A percentile compares a stretch with the other conserved stretches of the same genome.
Conservation (phyloP, 37 sponge, comb jelly and placozoan genomes). For the Bolinopsis microptera region DNA sequence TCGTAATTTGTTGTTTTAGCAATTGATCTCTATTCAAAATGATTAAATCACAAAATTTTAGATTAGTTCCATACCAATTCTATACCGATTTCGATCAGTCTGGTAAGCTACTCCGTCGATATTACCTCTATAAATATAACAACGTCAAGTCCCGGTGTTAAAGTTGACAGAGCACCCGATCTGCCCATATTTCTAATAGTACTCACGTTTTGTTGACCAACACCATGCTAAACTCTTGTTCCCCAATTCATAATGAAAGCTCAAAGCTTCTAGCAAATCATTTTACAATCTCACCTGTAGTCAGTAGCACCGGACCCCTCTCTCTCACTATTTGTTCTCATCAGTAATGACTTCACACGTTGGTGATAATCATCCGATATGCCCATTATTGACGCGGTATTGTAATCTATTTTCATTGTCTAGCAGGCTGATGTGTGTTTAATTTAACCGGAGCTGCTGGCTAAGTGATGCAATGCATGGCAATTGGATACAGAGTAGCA, state of each 20-base stretch:
- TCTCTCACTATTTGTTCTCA: background rate
- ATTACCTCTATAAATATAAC: no score
- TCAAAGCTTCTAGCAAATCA: background rate
- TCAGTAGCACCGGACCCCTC: background rate
- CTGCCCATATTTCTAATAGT: no score
- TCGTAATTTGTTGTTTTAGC: no score
- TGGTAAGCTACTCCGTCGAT: no score
- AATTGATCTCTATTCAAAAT: no score
- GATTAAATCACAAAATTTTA: no score
- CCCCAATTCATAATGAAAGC: background rate
- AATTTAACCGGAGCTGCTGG: background rate
- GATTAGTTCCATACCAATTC: no score
- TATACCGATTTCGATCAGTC: no score
- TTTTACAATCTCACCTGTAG: background rate
- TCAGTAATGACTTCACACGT: background rate
- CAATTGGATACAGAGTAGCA: background rate
- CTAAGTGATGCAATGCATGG: background rate
- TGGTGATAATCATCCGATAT: background rate
- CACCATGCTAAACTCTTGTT: background rate
- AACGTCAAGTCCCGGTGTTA: no score
- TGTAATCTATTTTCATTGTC: background rate
- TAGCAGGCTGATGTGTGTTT: background rate
- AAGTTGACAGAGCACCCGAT: no score
- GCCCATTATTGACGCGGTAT: background rate
- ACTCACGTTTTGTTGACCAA: background rate